Evolutionary conservation across 1,140 invertebrate genomes (phyloP).

Genomic region (Stenopsyche tienmushanensis): DNA sequence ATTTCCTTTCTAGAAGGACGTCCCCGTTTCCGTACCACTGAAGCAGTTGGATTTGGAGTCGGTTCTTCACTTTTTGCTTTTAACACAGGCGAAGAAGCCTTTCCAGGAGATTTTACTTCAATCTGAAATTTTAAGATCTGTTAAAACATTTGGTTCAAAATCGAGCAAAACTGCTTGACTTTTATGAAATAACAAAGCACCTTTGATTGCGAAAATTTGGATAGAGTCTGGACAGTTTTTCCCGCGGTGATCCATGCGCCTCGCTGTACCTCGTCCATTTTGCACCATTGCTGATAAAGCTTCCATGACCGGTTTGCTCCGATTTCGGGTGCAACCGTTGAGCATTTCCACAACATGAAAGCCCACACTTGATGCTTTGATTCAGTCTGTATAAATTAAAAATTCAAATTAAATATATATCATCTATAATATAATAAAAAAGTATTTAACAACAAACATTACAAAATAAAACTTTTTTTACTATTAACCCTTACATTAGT

Average conservation of each 20-base stretch:
- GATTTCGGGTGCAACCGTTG: constrained; percentile 57
- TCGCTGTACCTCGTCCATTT: constrained; percentile 68
- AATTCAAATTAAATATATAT: constrained; percentile 16
- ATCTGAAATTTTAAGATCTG: constrained; percentile 45
- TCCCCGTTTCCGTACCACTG: constrained; percentile 42
- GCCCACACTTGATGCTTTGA: constrained; percentile 81
- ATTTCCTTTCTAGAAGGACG: constrained; percentile 45
- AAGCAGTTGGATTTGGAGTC: too few relatives aligned
- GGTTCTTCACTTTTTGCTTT: neutral
- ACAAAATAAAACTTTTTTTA: neutral
- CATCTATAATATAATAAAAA: neutral
- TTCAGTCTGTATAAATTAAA: constrained; percentile 58
- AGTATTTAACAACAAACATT: neutral
- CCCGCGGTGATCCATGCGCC: constrained; percentile 77
- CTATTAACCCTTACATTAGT: neutral
- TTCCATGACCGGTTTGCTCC: constrained; percentile 69
- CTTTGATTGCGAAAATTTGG: constrained; percentile 55
- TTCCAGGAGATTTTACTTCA: constrained; percentile 46
- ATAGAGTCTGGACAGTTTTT: constrained; percentile 69
- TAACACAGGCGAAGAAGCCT: neutral
- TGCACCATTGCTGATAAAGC: constrained; percentile 79
- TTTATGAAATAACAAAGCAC: constrained; percentile 51
- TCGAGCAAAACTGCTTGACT: too few relatives aligned
- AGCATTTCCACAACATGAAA: constrained; percentile 78
- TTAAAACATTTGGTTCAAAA: constrained; percentile 2